phyloP scores from a whole-genome alignment of 2,888 invertebrate species.

The Heliconius erato region DNA sequence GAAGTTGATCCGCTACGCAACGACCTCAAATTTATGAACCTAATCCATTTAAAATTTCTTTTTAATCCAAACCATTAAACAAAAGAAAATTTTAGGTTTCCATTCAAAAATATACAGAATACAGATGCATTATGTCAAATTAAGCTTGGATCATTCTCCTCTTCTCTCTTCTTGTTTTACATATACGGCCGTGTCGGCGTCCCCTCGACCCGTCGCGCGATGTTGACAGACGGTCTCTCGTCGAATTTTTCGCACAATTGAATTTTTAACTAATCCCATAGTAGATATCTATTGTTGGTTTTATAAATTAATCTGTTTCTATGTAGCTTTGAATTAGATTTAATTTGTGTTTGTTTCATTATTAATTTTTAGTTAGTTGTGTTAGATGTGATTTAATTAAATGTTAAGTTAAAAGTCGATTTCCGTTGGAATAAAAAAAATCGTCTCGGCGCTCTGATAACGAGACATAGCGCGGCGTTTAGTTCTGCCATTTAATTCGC shows the following conservation, averaged over 20 bases:
- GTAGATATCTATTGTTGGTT: conserved; percentile 64
- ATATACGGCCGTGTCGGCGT: background rate
- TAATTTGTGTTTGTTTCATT: conserved; percentile 23
- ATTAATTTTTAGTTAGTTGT: background rate
- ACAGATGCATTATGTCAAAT: conserved; percentile 12
- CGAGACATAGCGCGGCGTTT: no score
- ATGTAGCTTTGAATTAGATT: conserved; percentile 38
- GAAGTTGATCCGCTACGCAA: background rate
- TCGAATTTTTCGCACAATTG: conserved; percentile 79
- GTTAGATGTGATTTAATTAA: background rate
- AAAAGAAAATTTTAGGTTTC: no score
- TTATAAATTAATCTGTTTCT: conserved; percentile 65
- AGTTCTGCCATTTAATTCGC: no score
- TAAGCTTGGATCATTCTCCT: background rate
- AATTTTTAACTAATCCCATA: conserved; percentile 75
- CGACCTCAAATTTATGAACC: no score
- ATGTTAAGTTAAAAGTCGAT: background rate
- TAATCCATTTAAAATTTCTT: no score
- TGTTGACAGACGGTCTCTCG: conserved; percentile 58
- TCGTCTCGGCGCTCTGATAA: no score
- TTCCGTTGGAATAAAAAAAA: no score
- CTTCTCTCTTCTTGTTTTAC: conserved; percentile 26
- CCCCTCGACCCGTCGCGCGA: conserved; percentile 29
- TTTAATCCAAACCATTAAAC: no score
- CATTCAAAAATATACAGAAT: background rate